Conservation (phyloP, 2,113 vertebrate species). For the Protobothrops mucrosquamatus region DNA sequence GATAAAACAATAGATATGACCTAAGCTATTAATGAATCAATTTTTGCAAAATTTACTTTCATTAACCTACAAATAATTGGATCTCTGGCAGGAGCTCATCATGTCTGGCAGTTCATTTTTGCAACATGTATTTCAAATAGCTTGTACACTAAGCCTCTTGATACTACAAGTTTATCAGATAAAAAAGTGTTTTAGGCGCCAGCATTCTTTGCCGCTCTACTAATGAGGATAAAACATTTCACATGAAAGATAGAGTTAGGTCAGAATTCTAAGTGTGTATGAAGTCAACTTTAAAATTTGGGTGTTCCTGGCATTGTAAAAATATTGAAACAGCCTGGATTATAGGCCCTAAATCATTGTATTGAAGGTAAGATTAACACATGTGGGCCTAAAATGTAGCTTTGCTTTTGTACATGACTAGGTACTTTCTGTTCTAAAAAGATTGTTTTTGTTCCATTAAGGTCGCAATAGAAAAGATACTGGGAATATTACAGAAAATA, state of each 20-base stretch:
- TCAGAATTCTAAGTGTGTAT: not conserved
- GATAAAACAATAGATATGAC: not conserved
- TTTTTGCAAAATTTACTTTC: not conserved
- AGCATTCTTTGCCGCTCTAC: not conserved
- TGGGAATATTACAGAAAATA: slow-evolving; percentile 37
- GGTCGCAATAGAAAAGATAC: slow-evolving; percentile 4
- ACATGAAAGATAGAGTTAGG: not conserved
- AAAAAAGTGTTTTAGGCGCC: not conserved
- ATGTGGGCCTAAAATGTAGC: not conserved
- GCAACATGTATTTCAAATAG: not conserved
- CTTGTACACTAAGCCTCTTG: not conserved
- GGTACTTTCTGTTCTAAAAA: not conserved
- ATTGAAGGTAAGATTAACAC: not conserved
- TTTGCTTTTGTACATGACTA: not conserved
- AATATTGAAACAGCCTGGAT: not conserved
- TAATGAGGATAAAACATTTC: not conserved
- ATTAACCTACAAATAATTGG: not conserved
- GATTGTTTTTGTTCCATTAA: slow-evolving; percentile 43
- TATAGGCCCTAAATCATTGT: not conserved
- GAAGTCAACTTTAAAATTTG: not conserved
- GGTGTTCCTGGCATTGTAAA: not conserved
- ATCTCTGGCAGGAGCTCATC: not conserved
- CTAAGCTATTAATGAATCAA: not conserved
- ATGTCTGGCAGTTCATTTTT: not conserved
- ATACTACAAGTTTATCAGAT: not conserved